Conservation (phyloP, 2,888 invertebrate genomes). For the Cryptocheilus praepositus region DNA sequence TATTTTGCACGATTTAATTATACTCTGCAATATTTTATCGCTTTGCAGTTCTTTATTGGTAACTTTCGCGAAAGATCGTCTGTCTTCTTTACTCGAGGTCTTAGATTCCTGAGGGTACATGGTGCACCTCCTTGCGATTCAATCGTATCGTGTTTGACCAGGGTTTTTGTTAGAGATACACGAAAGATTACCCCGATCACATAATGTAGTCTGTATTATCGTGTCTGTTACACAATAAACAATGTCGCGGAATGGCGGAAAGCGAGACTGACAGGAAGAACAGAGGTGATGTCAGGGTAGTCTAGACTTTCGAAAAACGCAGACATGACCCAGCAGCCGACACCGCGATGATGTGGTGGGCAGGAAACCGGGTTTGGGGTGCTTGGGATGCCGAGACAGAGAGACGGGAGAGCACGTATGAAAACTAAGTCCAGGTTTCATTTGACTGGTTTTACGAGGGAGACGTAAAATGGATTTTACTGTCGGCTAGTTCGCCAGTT, state of each 20-base stretch:
- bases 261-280: neutral
- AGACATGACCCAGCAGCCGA: conserved; percentile 23
- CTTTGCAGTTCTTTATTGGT: no score
- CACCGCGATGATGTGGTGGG: conserved; percentile 13
- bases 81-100: no score
- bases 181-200: no score
- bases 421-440: conserved; percentile 74
- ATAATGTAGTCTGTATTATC: no score
- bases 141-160: no score
- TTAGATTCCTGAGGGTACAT: no score
- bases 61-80: no score
- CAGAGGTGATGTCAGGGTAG: conserved; percentile 22
- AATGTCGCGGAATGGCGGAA: neutral
- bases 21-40: no score
- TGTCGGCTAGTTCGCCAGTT: conserved; percentile 74
- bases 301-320: conserved; percentile 48
- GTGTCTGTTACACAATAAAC: neutral
- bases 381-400: conserved; percentile 23
- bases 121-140: no score
- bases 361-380: conserved; percentile 42
- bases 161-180: no score
- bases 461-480: conserved; percentile 74
- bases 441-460: conserved; percentile 73
- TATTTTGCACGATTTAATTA: no score
- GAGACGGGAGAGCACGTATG: conserved; percentile 66